phyloP scores from a whole-genome alignment of 1,140 invertebrate species.

The Drosophila fuyamai region DNA sequence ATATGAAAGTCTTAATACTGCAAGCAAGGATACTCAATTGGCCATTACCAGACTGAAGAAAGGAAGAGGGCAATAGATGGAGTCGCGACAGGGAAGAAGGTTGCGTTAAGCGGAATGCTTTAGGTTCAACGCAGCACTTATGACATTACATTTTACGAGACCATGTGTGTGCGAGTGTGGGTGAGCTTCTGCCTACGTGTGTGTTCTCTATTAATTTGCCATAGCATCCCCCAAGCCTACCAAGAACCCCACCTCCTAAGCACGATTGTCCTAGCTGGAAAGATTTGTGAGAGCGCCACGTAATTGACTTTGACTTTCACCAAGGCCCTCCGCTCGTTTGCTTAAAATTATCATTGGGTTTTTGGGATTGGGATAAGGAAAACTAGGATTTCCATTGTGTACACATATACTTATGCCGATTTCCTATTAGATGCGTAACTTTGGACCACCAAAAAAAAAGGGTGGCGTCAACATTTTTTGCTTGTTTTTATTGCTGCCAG shows the following conservation, averaged over 20 bases:
- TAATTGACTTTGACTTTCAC: constrained; percentile 76
- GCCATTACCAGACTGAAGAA: constrained; percentile 47
- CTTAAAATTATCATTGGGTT: constrained; percentile 78
- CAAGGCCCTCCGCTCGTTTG: constrained; percentile 46
- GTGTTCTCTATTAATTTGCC: constrained; percentile 79
- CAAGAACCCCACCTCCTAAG: constrained; percentile 6
- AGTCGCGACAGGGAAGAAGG: constrained; percentile 32
- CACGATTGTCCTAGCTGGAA: constrained; percentile 69
- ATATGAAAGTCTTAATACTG: constrained; percentile 3
- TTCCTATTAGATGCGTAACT: constrained; percentile 64
- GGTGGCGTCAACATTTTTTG: constrained; percentile 79
- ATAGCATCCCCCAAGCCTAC: constrained; percentile 52
- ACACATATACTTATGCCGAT: constrained; percentile 81
- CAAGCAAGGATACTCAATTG: constrained; percentile 29
- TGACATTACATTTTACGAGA: constrained; percentile 78
- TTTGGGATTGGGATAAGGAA: constrained; percentile 13
- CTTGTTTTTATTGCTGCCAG: constrained; percentile 78
- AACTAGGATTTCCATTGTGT: constrained; percentile 72
- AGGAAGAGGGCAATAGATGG: constrained; percentile 48
- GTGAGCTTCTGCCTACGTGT: constrained; percentile 10
- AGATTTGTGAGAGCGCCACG: constrained; percentile 80
- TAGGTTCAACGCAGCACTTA: constrained; percentile 77
- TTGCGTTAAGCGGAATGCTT: constrained; percentile 77
- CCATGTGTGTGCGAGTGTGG: constrained; percentile 10
- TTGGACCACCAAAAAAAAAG: constrained; percentile 54